These are phyloP conservation scores for Bolinopsis microptera DNA, from an alignment of 37 sponge, comb jelly and placozoan genomes.

Conservation along the genomic window DNA sequence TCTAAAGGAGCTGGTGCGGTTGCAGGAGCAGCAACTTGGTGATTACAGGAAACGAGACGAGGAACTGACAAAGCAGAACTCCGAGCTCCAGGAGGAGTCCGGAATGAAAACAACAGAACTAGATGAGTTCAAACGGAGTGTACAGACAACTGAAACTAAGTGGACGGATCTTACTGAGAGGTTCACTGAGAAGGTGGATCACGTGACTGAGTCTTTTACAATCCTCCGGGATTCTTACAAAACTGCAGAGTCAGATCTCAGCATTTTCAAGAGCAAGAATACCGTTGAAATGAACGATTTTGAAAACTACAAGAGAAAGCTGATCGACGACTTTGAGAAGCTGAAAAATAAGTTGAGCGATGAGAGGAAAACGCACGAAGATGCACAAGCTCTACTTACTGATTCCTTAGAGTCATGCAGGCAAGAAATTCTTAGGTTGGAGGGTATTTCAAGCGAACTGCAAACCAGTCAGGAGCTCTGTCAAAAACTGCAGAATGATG, in stretches of 20 bases:
- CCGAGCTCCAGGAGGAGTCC: conserved; percentile 21
- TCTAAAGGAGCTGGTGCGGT: not conserved
- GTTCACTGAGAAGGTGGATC: conserved; percentile 19
- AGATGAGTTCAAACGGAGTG: conserved; percentile 42
- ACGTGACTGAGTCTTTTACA: not conserved
- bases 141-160: conserved; percentile 54
- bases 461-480: conserved; percentile 32
- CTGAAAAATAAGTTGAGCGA: conserved; percentile 9
- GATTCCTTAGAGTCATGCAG: conserved; percentile 56
- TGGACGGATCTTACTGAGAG: conserved; percentile 25
- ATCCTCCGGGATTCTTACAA: not conserved
- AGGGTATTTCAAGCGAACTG: not conserved
- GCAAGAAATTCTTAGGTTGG: conserved; percentile 13
- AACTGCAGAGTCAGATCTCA: not conserved
- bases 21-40: not conserved
- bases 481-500: conserved; percentile 33
- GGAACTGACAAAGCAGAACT: not conserved
- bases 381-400: conserved; percentile 49
- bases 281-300: not conserved
- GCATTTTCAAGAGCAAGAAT: not conserved
- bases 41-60: not conserved
- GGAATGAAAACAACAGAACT: not conserved
- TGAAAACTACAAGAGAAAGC: conserved; percentile 20
- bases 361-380: conserved; percentile 61
- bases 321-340: conserved; percentile 53